Percentiles rank a stretch among this genome's conserved stretches.
These are phyloP conservation scores for Upupa epops DNA, from an alignment of 2,113 vertebrate species.

Conservation along the genomic window DNA sequence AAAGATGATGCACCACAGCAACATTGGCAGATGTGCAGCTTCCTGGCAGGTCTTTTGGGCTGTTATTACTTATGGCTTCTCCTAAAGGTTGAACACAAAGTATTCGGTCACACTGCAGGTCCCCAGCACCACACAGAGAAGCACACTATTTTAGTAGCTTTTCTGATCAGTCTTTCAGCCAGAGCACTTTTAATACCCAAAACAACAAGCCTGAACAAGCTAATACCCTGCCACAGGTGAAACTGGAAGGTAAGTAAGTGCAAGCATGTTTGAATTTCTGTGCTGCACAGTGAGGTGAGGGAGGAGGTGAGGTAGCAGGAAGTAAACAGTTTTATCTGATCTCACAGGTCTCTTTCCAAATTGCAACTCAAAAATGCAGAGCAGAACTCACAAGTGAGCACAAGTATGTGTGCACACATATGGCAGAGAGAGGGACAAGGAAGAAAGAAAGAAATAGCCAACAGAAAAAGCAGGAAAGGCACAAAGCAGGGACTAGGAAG, in stretches of 20 bases:
- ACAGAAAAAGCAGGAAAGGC: not conserved
- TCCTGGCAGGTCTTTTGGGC: not conserved
- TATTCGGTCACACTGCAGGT: not conserved
- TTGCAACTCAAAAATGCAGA: not conserved
- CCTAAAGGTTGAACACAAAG: not conserved
- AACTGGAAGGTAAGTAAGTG: not conserved
- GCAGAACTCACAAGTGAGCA: not conserved
- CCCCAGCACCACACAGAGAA: not conserved
- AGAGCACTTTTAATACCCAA: not conserved
- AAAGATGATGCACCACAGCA: not conserved
- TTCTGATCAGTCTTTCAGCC: not conserved
- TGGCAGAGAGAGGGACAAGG: not conserved
- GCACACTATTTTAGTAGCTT: not conserved
- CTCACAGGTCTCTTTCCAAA: slow-evolving; percentile 12
- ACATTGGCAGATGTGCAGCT: not conserved
- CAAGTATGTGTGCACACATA: accelerated
- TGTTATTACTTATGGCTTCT: not conserved
- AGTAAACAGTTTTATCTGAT: slow-evolving; percentile 34
- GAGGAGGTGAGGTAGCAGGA: slow-evolving; percentile 33
- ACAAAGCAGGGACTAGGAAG: not conserved
- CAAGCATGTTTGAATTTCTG: not conserved
- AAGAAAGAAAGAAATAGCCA: not conserved
- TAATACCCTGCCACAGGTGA: not conserved
- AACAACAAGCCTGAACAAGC: not conserved
- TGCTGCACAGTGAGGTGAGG: not conserved